Evolutionary conservation across 1,140 invertebrate genomes (phyloP), one percentile per base, ranked within the genome.

Genomic region (Zaprionus gabonicus): DNA sequence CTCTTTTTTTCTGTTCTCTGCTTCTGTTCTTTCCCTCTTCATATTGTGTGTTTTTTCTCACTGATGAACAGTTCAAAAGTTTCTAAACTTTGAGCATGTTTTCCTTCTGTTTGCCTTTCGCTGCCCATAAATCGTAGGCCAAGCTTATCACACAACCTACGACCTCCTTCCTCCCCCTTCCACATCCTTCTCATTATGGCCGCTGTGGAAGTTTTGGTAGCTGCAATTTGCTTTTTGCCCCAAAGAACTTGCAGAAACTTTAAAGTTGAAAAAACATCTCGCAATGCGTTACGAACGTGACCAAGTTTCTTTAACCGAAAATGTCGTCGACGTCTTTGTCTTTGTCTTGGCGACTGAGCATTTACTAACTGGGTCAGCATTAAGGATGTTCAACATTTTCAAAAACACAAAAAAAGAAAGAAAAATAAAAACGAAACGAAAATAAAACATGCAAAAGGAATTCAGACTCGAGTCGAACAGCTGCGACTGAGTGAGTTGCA

Each of bases 231-330:
- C 64, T 64, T 71, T 82, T 79, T 72, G 71, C 60, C 59, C 49
- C 31, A 79, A 79, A 79, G 69, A 76, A 73, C 60, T 76, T 64
- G 67, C 51, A 10, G 36, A 46, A 73, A 64, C 58, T 63, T 73
- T 82, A 74, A 73, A 64, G 28, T 55, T 71, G 76, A 74, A 86
- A 75, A 75, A 3, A 9, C 41, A 46, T 67, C 46, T 9, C 28
- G 49, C 72, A 78, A 73, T 63, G 69, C 77, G 64, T 73, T 62
- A 76, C 77, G 77, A 80, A 87, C 83, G 83, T 87, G 83, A 87
- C 83, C 76, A 2, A 82, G 73, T 82, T 87, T 80, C 73, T 46
- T 67, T 31, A 66, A 36, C n/a, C 36, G 23, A 63, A 66, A 60
- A 46, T 56, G 72, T 41, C 46, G 72, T 41, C 46, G 60, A 71